Conservation (phyloP, 2,113 vertebrate genomes). For the Megaptera novaeangliae region DNA sequence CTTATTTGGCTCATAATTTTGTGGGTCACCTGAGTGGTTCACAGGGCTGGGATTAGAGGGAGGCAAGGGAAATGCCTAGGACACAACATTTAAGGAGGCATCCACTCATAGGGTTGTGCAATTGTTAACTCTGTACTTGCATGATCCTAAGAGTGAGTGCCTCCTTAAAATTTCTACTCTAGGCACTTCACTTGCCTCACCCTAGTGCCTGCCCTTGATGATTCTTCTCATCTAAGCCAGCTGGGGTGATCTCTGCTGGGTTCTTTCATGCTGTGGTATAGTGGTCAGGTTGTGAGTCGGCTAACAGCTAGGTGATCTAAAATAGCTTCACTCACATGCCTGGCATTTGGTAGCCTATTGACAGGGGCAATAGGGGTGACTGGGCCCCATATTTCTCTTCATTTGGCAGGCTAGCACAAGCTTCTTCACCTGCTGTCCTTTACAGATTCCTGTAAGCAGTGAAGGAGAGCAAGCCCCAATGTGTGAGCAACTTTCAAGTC, state of each 20-base stretch:
- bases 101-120: not conserved
- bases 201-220: not conserved
- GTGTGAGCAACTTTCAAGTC: not conserved
- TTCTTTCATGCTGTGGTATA: slow-evolving; percentile 11
- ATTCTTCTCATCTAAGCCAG: not conserved
- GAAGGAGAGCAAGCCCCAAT: not conserved
- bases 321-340: not conserved
- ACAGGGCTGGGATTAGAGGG: not conserved
- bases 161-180: not conserved
- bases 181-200: not conserved
- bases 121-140: not conserved
- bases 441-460: not conserved
- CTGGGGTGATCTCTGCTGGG: not conserved
- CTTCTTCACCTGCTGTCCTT: not conserved
- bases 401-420: not conserved
- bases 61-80: not conserved
- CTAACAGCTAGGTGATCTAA: not conserved
- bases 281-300: not conserved
- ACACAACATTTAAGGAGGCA: not conserved
- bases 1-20: slow-evolving; percentile 2
- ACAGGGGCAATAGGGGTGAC: not conserved
- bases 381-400: not conserved
- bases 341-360: not conserved
- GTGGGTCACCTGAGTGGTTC: not conserved
- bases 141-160: not conserved